Conservation (phyloP, 2,888 invertebrate species). For the Sericinus montela region DNA sequence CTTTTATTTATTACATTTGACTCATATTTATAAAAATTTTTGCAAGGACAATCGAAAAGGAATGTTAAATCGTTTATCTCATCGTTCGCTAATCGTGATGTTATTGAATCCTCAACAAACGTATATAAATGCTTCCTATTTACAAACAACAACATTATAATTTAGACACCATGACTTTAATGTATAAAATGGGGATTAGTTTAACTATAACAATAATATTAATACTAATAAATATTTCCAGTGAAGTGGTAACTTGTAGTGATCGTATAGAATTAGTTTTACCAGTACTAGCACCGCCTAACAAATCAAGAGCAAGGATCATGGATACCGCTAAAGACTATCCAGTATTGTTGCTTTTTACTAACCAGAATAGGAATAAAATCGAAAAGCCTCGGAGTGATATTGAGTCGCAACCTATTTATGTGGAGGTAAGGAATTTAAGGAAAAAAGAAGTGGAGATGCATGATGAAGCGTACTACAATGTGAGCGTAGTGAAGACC, state of each 20-base stretch:
- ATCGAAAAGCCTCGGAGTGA: slow-evolving; percentile 20
- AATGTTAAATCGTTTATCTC: slow-evolving; percentile 25
- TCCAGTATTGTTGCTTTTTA: slow-evolving; percentile 49
- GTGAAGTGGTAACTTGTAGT: neutral
- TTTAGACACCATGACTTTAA: slow-evolving; percentile 43
- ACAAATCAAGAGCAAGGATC: slow-evolving; percentile 34
- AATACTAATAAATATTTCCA: neutral
- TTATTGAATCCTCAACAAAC: slow-evolving; percentile 42
- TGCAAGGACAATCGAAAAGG: slow-evolving; percentile 25
- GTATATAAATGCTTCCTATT: slow-evolving; percentile 54
- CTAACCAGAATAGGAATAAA: slow-evolving; percentile 31
- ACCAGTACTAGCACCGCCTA: slow-evolving; percentile 51
- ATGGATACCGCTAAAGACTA: slow-evolving; percentile 62
- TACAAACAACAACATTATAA: slow-evolving; percentile 41
- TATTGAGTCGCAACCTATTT: slow-evolving; percentile 41
- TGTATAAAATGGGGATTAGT: slow-evolving; percentile 21
- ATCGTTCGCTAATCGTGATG: slow-evolving; percentile 51
- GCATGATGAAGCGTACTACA: no score
- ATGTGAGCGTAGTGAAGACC: no score
- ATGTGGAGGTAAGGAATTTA: slow-evolving; percentile 52
- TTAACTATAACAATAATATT: neutral
- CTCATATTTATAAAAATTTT: neutral
- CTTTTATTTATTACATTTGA: neutral
- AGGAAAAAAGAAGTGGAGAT: no score
- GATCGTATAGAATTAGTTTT: slow-evolving; percentile 38